Percentiles rank a stretch among this genome's conserved stretches.
These are phyloP conservation scores for Diabrotica undecimpunctata DNA, from an alignment of 1,140 invertebrate genomes.

Conservation along the genomic window DNA sequence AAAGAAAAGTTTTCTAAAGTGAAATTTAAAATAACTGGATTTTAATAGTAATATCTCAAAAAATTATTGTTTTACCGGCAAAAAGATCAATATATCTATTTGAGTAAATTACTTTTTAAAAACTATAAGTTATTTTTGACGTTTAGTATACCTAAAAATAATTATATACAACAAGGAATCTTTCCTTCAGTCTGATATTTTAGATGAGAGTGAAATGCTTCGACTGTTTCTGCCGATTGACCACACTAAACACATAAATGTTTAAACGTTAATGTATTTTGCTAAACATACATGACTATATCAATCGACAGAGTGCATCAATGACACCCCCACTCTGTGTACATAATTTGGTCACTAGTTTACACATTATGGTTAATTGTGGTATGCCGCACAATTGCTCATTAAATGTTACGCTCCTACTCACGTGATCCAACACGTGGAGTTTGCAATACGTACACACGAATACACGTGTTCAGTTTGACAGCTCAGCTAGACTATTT, in stretches of 20 bases:
- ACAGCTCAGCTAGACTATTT: constrained; percentile 5
- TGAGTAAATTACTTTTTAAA: no score
- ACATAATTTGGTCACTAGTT: constrained; percentile 49
- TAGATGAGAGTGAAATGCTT: no score
- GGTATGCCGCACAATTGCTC: constrained; percentile 45
- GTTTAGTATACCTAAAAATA: no score
- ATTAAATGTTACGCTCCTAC: constrained; percentile 44
- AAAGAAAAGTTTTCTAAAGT: no score
- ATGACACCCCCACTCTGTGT: constrained; percentile 39
- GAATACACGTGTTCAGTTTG: constrained; percentile 11
- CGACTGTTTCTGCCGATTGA: no score
- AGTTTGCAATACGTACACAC: constrained; percentile 20
- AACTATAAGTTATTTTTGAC: no score
- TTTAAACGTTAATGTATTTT: constrained; percentile 21
- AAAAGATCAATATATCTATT: no score
- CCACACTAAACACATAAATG: constrained; percentile 5
- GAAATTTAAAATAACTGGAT: no score
- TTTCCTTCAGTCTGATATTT: no score
- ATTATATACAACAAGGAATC: no score
- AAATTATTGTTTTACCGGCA: no score
- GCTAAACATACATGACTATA: constrained; percentile 41
- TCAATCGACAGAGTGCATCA: constrained; percentile 43
- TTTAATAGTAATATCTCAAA: no score
- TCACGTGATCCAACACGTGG: constrained; percentile 44
- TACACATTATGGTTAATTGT: constrained; percentile 50